Evolutionary conservation across 2,113 vertebrate species (phyloP).

Genomic region (Lepisosteus oculatus): DNA sequence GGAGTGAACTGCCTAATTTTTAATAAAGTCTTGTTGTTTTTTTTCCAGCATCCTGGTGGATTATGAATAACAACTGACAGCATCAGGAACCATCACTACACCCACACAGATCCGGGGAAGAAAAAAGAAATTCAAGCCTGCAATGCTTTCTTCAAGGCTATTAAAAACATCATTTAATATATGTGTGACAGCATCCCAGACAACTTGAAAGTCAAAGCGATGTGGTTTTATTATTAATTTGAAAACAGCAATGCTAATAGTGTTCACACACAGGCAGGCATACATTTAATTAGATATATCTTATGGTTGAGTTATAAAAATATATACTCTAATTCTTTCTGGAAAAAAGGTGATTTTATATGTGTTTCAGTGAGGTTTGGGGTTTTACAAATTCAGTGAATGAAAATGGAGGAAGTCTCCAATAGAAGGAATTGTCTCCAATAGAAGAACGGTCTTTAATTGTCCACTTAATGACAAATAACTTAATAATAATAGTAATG

Average conservation of each 20-base stretch:
- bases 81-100: constrained; percentile 23
- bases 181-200: constrained; percentile 3
- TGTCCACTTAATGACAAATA: too few species aligned
- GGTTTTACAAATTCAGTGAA: not conserved
- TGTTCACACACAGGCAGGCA: not conserved
- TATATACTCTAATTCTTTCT: not conserved
- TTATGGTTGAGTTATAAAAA: not conserved
- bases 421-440: too few species aligned
- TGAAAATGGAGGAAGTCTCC: too few species aligned
- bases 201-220: constrained; percentile 7
- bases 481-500: too few species aligned
- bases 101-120: constrained; percentile 29
- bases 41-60: constrained; percentile 90
- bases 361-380: not conserved
- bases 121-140: not conserved
- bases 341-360: not conserved
- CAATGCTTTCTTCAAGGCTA: not conserved
- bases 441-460: too few species aligned
- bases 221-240: constrained; percentile 4
- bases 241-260: not conserved
- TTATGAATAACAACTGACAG: constrained; percentile 86
- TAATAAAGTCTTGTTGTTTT: constrained; percentile 23
- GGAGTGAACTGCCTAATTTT: not conserved
- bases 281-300: not conserved
- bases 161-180: constrained; percentile 1